These are phyloP conservation scores for Varanus salvator DNA, from an alignment of 2,113 vertebrate species.

Conservation along the genomic window DNA sequence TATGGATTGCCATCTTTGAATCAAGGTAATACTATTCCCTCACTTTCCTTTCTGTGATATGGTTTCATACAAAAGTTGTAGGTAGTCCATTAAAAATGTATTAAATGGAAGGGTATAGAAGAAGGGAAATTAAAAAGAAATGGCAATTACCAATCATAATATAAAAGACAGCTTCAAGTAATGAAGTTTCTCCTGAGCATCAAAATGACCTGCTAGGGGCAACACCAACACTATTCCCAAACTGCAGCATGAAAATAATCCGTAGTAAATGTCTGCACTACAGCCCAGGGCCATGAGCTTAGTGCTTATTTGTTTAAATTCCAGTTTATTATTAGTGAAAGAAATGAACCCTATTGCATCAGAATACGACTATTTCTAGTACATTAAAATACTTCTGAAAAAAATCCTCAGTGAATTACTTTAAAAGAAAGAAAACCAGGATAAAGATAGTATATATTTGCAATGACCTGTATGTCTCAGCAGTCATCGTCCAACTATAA, in stretches of 20 bases:
- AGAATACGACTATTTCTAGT: neutral
- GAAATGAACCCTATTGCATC: neutral
- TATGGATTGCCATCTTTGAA: neutral
- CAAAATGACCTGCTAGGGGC: neutral
- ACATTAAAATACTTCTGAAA: neutral
- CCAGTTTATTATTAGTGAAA: neutral
- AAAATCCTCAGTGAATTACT: neutral
- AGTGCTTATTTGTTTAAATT: neutral
- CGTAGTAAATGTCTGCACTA: neutral
- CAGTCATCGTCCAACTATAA: neutral
- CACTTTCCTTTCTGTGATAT: no score
- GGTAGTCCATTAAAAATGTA: neutral
- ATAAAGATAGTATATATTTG: neutral
- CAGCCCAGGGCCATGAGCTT: no score
- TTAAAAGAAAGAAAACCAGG: neutral
- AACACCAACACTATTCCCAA: neutral
- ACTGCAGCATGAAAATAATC: neutral
- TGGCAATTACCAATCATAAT: no score
- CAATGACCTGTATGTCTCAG: neutral
- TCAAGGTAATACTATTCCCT: neutral
- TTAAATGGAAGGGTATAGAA: neutral
- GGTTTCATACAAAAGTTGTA: neutral
- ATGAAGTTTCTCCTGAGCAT: neutral
- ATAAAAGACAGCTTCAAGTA: neutral
- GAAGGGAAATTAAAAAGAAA: neutral